These are phyloP conservation scores for Apotomis capreana DNA, from an alignment of 2,888 invertebrate genomes.

Conservation along the genomic window DNA sequence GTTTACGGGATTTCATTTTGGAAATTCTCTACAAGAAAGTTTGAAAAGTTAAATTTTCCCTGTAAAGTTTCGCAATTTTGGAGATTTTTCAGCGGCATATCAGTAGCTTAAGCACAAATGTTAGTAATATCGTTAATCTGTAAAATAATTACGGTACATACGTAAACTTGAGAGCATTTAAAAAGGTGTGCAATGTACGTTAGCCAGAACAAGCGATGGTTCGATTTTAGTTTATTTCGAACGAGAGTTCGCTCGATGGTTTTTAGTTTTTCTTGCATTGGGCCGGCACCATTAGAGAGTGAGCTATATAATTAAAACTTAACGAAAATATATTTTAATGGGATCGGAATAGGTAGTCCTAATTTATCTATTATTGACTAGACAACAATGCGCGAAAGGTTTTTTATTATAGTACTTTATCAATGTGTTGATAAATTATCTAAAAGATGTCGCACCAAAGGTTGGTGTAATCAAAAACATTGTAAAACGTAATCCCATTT, in stretches of 20 bases:
- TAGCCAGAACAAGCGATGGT: constrained; percentile 62
- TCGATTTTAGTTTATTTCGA: constrained; percentile 67
- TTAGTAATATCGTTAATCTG: too few species aligned
- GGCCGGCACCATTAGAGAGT: constrained; percentile 62
- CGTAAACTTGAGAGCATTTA: not conserved
- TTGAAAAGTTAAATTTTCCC: too few species aligned
- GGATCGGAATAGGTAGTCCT: not conserved
- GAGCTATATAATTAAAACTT: constrained; percentile 63
- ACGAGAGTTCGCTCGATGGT: constrained; percentile 58
- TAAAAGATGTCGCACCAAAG: too few species aligned
- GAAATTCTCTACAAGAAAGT: too few species aligned
- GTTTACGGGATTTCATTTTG: too few species aligned
- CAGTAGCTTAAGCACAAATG: too few species aligned
- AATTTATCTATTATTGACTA: not conserved
- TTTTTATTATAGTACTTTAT: not conserved
- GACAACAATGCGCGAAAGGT: not conserved
- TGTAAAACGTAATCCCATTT: too few species aligned
- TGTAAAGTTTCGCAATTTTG: too few species aligned
- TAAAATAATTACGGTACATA: not conserved
- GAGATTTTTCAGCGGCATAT: too few species aligned
- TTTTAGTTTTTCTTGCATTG: constrained; percentile 60
- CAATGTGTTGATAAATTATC: not conserved
- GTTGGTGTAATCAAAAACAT: too few species aligned
- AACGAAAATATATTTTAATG: constrained; percentile 51
- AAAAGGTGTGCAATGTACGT: constrained; percentile 41